Conservation (phyloP, 2,113 vertebrate genomes). For the Argyrosomus japonicus region DNA sequence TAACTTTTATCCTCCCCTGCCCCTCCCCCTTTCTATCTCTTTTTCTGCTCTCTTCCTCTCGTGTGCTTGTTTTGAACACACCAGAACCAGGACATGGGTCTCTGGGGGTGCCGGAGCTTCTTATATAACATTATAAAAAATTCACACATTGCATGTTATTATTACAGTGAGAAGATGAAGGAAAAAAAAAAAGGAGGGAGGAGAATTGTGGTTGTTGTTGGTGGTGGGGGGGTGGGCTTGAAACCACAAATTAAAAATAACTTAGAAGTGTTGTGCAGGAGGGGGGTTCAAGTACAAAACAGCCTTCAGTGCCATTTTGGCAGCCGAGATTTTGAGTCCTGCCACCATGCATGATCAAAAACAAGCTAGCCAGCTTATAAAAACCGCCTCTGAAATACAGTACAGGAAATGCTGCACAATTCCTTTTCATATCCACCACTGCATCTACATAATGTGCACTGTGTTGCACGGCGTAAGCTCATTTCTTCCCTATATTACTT, state of each 20-base stretch:
- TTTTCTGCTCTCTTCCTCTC: slow-evolving; percentile 49
- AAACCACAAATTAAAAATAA: slow-evolving; percentile 76
- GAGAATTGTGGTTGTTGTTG: slow-evolving; percentile 20
- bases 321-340: slow-evolving; percentile 14
- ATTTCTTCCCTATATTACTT: slow-evolving; percentile 69
- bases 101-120: slow-evolving; percentile 77
- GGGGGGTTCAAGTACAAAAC: slow-evolving; percentile 55
- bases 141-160: slow-evolving; percentile 83
- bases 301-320: slow-evolving; percentile 59
- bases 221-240: background rate
- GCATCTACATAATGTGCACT: slow-evolving; percentile 61
- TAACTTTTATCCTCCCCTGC: slow-evolving; percentile 40
- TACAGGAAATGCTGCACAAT: slow-evolving; percentile 26
- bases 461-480: slow-evolving; percentile 44
- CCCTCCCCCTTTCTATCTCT: background rate
- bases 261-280: slow-evolving; percentile 10
- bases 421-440: slow-evolving; percentile 46
- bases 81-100: slow-evolving; percentile 82
- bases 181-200: slow-evolving; percentile 26
- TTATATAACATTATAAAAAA: slow-evolving; percentile 87
- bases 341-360: slow-evolving; percentile 30
- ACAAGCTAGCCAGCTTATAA: slow-evolving; percentile 39
- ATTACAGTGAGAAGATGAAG: slow-evolving; percentile 66
- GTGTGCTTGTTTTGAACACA: slow-evolving; percentile 79
- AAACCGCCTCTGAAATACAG: slow-evolving; percentile 43